phyloP scores from a whole-genome alignment of 2,113 vertebrate species.

The Dendrocopos noguchii region DNA sequence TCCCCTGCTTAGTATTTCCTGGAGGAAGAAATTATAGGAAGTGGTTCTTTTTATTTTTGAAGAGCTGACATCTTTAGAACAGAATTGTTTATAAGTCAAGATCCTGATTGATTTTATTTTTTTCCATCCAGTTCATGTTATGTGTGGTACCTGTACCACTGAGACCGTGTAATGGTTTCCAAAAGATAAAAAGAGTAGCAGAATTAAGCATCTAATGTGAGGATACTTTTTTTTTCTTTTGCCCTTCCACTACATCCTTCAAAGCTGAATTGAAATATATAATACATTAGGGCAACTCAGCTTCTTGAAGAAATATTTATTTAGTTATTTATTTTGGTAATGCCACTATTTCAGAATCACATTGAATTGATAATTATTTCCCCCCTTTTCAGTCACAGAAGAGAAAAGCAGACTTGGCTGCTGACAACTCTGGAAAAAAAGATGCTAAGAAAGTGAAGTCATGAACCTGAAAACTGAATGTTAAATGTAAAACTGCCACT shows the following conservation, averaged over 20 bases:
- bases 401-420: constrained; percentile 83
- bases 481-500: constrained; percentile 68
- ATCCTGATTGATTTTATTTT: background rate
- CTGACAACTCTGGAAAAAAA: constrained; percentile 83
- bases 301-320: constrained; percentile 47
- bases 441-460: constrained; percentile 87
- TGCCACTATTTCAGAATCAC: background rate
- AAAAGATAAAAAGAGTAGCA: background rate
- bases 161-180: background rate
- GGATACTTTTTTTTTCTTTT: background rate
- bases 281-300: background rate
- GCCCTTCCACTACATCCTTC: background rate
- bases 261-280: background rate
- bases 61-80: background rate
- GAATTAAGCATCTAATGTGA: background rate
- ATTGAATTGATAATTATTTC: constrained; percentile 17
- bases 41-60: background rate
- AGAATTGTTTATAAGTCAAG: background rate
- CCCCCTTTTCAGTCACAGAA: constrained; percentile 81
- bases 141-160: background rate
- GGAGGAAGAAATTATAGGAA: background rate
- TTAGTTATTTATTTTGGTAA: background rate
- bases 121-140: background rate
- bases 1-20: background rate
- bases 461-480: constrained; percentile 71